Conservation (phyloP, 2,888 invertebrate species). For the Ophion slaviceki region DNA sequence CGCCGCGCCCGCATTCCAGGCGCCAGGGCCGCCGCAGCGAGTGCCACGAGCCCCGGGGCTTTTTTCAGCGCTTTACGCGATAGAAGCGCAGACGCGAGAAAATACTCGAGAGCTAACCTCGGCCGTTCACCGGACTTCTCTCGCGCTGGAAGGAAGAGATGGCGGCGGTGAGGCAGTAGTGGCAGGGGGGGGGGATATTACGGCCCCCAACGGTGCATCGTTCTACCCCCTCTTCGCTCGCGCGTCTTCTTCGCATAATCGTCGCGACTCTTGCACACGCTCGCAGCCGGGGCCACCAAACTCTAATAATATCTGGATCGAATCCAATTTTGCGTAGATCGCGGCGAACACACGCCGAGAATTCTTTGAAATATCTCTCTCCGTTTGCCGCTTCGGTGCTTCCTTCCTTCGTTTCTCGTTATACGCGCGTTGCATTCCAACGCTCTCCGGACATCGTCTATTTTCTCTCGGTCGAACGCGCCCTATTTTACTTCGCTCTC, state of each 20-base stretch:
- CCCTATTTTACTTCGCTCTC: too few relatives aligned
- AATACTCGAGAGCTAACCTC: constrained; percentile 13
- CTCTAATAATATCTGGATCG: constrained; percentile 37
- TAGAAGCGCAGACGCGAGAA: constrained; percentile 30
- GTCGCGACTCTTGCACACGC: constrained; percentile 1
- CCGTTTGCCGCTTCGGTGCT: too few relatives aligned
- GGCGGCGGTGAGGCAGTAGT: too few relatives aligned
- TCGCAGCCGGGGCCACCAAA: constrained; percentile 16
- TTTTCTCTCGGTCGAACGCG: constrained; percentile 46
- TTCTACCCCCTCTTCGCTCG: background rate
- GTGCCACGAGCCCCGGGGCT: constrained; percentile 72
- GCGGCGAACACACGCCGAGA: background rate
- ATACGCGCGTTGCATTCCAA: constrained; percentile 19
- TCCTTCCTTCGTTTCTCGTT: background rate
- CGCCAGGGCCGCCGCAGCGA: constrained; percentile 80
- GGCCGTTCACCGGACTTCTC: constrained; percentile 64
- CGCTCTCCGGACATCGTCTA: constrained; percentile 27
- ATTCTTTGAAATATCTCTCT: background rate
- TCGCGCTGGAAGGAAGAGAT: background rate
- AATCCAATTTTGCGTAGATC: constrained; percentile 35
- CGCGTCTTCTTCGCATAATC: background rate
- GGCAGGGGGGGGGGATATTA: constrained; percentile 24
- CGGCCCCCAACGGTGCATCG: constrained; percentile 26
- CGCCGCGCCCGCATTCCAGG: constrained; percentile 84
- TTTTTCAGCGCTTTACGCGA: constrained; percentile 23